Percentiles rank a stretch among this genome's conserved stretches.
Evolutionary conservation across 1,140 invertebrate species (phyloP).

Genomic region (Lithobius niger): DNA sequence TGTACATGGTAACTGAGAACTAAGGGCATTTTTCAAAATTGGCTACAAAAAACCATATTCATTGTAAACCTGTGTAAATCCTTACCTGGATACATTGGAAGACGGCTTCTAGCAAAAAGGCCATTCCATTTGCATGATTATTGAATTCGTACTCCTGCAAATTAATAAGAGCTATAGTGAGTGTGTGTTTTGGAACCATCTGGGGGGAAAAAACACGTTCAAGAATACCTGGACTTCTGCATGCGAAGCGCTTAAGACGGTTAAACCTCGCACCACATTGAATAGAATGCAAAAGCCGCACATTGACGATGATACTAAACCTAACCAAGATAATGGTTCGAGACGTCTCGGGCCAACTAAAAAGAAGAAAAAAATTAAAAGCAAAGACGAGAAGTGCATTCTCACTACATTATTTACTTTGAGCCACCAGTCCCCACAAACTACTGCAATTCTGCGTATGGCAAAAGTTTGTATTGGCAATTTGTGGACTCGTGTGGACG

Average conservation of each 20-base stretch:
- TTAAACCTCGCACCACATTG: constrained; percentile 17
- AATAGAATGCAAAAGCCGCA: constrained; percentile 16
- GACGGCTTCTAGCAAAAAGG: constrained; percentile 15
- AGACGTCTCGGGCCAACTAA: too few relatives aligned
- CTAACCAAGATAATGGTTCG: constrained; percentile 13
- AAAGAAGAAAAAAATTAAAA: too few relatives aligned
- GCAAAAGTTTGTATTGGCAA: too few relatives aligned
- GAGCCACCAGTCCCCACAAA: too few relatives aligned
- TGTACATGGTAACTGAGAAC: too few relatives aligned
- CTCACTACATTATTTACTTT: too few relatives aligned
- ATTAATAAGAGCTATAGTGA: not conserved
- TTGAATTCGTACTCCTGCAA: constrained; percentile 14
- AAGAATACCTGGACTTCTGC: constrained; percentile 18
- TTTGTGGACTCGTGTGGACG: too few relatives aligned
- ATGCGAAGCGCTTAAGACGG: constrained; percentile 16
- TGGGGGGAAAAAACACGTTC: not conserved
- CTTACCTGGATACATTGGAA: constrained; percentile 19
- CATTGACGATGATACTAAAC: constrained; percentile 13
- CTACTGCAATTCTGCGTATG: too few relatives aligned
- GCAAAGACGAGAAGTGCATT: too few relatives aligned
- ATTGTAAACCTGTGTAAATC: too few relatives aligned
- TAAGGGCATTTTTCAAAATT: too few relatives aligned
- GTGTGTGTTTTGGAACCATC: not conserved
- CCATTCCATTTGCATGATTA: constrained; percentile 15
- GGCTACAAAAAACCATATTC: too few relatives aligned